Evolutionary conservation across 2,797 vertebrate species (phyloP), one percentile per base, ranked within the genome.

Genomic region (Coilia nasus): DNA sequence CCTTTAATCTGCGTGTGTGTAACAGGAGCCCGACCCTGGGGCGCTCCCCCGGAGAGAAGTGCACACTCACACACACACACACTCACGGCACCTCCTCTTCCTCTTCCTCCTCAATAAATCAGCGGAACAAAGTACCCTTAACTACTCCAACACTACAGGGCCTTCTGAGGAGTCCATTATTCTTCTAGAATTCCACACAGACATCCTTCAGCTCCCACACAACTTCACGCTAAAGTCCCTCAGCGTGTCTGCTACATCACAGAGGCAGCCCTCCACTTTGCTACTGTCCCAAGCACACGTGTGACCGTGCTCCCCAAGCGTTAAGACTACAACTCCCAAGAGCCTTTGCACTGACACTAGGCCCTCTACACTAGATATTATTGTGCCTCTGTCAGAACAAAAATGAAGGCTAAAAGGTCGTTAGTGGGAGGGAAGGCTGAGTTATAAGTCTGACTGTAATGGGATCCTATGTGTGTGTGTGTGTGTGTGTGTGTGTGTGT

Each of bases 21-120:
- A 59, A 59, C 57, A 59, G 57, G 21, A 59, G 17, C 57, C 57
- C 21, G 17, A 59, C 57, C 57, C 19, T 59, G 6, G 57, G 21
- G 17, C 21, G 17, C 57, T 59, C n/a, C n/a, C n/a, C n/a, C 2
- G 17, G 56, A 59, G 56, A 19, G 56, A 59, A 59, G 57, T 59
- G 57, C 57, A 59, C 57, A 59, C 57, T 21, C 17, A 21, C 19
- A n/a, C n/a, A n/a, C n/a, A n/a, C n/a, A n/a, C n/a, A n/a, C n/a
- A n/a, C n/a, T n/a, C n/a, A n/a, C 17, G 19, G 57, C 19, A n/a
- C 57, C 57, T 59, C 17, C 21, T 21, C 4, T n/a, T n/a, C n/a
- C n/a, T n/a, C 17, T 60, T 44, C 31, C 62, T 78, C 23, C 60
- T 82, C 46, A 75, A 86, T 82, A 82, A 84, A 46, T 47, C 80